Evolutionary conservation across 2,797 vertebrate genomes (phyloP), one percentile per base, ranked within the genome.

Genomic region (Aphelocoma californica): DNA sequence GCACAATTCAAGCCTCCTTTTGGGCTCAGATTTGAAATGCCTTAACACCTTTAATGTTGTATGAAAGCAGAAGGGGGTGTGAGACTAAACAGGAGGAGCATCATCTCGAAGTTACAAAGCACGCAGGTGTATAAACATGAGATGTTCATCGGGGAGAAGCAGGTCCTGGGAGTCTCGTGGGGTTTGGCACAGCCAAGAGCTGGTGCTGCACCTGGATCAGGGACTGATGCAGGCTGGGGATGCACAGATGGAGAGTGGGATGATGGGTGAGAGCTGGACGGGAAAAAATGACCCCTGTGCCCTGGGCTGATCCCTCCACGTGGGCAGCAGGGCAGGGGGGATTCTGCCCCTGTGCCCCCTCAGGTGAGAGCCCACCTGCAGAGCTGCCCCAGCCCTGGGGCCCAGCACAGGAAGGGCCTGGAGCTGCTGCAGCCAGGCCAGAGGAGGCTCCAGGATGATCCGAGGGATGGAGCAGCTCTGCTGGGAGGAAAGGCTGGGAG

Each of bases 361-460:
- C 69, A 83, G 70, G 34, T 42, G 60, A 34, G 48, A 3, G 6
- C 24, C 3, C 32, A 23, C n/a, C 69, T 19, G 57, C 66, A 38
- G 67, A 32, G 28, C 48, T 61, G 47, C 16, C 25, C 44, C 60
- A 6, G 58, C 31, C 36, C 74, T 5, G 74, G 57, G 60, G 60
- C 4, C 28, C 36, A 6, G 66, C 40, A n/a, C 40, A 10, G 38
- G 1, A 0, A 8, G 65, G 12, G 2, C 2, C 23, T 15, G 78
- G 25, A 60, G 54, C 56, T 70, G 56, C 67, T 38, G 67, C 5
- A 38, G 34, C 18, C 19, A 14, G 16, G 8, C 60, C n/a, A 45
- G 44, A 5, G 44, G 44, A 44, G 44, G 44, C 44, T 44, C 44
- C 44, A 14, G 54, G 36, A 6, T 4, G 24, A 2, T 1, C 54